A percentile compares a stretch with the other conserved stretches of the same genome.
These are phyloP conservation scores for Trachelus tabidus DNA, from an alignment of 2,888 invertebrate species.

Conservation along the genomic window DNA sequence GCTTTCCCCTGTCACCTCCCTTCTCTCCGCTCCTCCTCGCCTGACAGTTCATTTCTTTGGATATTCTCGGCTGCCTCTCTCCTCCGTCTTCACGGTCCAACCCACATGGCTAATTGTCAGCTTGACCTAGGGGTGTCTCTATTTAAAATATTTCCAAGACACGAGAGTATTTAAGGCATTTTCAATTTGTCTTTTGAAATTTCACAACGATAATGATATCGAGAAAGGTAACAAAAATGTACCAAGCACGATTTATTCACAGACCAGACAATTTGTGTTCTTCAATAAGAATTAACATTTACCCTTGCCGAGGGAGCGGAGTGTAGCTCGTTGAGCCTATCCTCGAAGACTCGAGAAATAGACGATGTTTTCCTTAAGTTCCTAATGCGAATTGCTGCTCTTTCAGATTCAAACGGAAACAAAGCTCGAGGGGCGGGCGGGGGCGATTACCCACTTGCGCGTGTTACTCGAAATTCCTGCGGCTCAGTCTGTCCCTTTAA, in stretches of 20 bases:
- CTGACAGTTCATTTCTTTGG: slow-evolving; percentile 47
- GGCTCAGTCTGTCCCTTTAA: neutral
- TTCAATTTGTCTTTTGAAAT: slow-evolving; percentile 1
- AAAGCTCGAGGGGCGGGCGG: too few species aligned
- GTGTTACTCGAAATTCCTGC: neutral
- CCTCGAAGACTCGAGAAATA: too few species aligned
- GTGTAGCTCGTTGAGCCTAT: too few species aligned
- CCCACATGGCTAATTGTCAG: slow-evolving; percentile 44
- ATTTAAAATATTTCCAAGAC: slow-evolving; percentile 26
- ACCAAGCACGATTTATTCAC: neutral
- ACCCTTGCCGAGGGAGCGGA: too few species aligned
- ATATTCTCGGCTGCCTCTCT: slow-evolving; percentile 42
- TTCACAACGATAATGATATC: neutral
- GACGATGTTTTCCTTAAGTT: too few species aligned
- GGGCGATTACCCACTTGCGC: neutral
- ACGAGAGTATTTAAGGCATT: too few species aligned
- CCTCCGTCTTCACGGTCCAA: neutral
- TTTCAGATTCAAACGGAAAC: too few species aligned
- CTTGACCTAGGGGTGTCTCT: slow-evolving; percentile 36
- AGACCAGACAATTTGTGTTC: neutral
- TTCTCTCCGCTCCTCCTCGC: slow-evolving; percentile 25
- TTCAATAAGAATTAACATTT: too few species aligned
- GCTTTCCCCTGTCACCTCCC: slow-evolving; percentile 22
- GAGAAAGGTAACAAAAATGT: neutral
- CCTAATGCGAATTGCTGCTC: too few species aligned